Evolutionary conservation across 2,113 vertebrate genomes (phyloP).

Genomic region (Synodontis membranacea): DNA sequence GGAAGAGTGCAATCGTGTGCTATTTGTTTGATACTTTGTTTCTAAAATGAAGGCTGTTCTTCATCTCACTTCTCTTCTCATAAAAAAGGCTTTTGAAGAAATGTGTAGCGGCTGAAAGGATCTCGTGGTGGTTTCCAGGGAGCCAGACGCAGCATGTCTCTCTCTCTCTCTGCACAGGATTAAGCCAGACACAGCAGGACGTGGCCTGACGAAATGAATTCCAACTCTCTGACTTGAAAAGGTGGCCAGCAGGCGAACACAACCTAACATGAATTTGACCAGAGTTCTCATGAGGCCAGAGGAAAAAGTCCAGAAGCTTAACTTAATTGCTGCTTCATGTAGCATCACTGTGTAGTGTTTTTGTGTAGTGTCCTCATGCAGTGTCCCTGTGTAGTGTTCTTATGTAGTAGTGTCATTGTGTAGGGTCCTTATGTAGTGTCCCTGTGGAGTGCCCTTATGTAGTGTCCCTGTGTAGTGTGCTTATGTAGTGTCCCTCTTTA

Average conservation of each 20-base stretch:
- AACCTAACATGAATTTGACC: conserved; percentile 58
- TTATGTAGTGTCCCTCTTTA: too few relatives aligned
- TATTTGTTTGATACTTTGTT: conserved; percentile 3
- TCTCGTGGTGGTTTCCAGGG: conserved; percentile 61
- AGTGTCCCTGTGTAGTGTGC: too few relatives aligned
- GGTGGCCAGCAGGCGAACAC: conserved; percentile 54
- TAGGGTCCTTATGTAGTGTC: too few relatives aligned
- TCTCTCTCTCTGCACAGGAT: conserved; percentile 58
- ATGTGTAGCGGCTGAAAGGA: conserved; percentile 48
- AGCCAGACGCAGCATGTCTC: conserved; percentile 53
- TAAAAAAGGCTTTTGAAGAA: conserved; percentile 41
- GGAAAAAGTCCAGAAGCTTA: not conserved
- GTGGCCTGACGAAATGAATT: conserved; percentile 66
- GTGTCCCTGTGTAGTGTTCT: too few relatives aligned
- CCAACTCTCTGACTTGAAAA: conserved; percentile 63
- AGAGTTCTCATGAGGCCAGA: conserved; percentile 36
- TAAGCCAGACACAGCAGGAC: conserved; percentile 64
- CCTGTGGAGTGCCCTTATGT: too few relatives aligned
- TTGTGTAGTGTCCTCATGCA: too few relatives aligned
- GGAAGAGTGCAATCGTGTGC: conserved; percentile 7
- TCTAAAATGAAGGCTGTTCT: conserved; percentile 40
- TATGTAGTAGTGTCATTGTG: too few relatives aligned
- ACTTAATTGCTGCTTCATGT: not conserved
- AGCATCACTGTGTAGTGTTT: too few relatives aligned
- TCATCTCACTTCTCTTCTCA: conserved; percentile 28